Conservation (phyloP, 2,113 vertebrate genomes). For the Morone saxatilis region DNA sequence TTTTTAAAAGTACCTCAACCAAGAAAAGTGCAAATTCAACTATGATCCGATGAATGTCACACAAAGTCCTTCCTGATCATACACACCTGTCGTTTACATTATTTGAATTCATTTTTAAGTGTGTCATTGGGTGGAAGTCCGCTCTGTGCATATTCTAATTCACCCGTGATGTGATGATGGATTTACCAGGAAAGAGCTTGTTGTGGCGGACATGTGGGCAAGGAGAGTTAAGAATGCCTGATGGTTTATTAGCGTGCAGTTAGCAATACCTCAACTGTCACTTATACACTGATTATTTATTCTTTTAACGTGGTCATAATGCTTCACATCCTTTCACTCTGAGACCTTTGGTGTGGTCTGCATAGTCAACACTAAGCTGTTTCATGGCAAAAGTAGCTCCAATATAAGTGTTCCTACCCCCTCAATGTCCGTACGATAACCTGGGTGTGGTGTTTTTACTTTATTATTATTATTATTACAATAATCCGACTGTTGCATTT, state of each 20-base stretch:
- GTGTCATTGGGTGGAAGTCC: background rate
- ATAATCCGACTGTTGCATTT: background rate
- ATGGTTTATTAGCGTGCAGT: background rate
- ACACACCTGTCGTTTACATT: background rate
- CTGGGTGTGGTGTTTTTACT: background rate
- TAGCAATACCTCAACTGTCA: background rate
- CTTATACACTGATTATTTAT: background rate
- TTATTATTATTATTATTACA: background rate
- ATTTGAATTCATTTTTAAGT: background rate
- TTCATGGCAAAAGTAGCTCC: too few relatives aligned
- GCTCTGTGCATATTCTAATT: background rate
- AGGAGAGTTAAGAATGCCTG: background rate
- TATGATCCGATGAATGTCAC: background rate
- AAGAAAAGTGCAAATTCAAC: background rate
- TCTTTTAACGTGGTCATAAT: background rate
- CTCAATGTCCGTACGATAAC: background rate
- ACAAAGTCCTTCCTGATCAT: background rate
- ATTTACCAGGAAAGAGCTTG: background rate
- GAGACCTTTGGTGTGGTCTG: too few relatives aligned
- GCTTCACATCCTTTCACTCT: background rate
- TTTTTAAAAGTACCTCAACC: background rate
- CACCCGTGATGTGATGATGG: conserved; percentile 3
- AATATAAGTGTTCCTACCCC: background rate
- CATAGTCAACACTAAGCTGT: too few relatives aligned
- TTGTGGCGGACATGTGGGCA: background rate